Percentiles rank a stretch among this genome's conserved stretches.
These are phyloP conservation scores for Neocrepidodera transversa DNA, from an alignment of 2,888 invertebrate genomes.

Conservation along the genomic window DNA sequence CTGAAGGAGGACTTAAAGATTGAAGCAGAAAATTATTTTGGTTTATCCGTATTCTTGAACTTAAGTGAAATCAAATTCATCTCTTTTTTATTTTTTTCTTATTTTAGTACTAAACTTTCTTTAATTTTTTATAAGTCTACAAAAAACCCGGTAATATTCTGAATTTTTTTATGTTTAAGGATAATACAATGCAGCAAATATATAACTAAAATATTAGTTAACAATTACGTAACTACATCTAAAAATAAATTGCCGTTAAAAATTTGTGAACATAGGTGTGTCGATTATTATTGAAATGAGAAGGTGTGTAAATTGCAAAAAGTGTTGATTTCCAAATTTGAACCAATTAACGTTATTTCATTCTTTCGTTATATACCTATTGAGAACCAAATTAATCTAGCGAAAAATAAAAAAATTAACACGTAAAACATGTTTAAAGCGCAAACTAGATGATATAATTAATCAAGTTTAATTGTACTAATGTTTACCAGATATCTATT, in stretches of 20 bases:
- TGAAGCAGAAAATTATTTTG: too few relatives aligned
- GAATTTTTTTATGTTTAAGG: too few relatives aligned
- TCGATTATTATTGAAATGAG: background rate
- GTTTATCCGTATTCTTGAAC: too few relatives aligned
- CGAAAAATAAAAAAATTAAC: background rate
- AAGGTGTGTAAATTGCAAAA: background rate
- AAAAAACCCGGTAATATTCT: too few relatives aligned
- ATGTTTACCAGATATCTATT: background rate
- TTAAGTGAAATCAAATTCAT: too few relatives aligned
- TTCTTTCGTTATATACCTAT: too few relatives aligned
- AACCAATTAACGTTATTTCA: background rate
- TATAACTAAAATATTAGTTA: too few relatives aligned
- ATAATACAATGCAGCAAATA: too few relatives aligned
- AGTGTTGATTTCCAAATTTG: background rate
- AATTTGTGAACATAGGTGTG: background rate
- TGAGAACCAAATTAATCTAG: background rate
- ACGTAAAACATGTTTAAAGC: background rate
- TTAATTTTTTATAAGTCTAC: too few relatives aligned
- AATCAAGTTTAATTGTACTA: background rate
- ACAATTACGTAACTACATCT: background rate
- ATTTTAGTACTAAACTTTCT: too few relatives aligned
- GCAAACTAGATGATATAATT: background rate
- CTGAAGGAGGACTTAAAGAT: too few relatives aligned
- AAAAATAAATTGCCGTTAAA: slow-evolving; percentile 1
- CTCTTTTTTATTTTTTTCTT: too few relatives aligned